A percentile compares a stretch with the other conserved stretches of the same genome.
phyloP scores from a whole-genome alignment of 2,113 vertebrate species.

The Plecturocebus donacophilus region DNA sequence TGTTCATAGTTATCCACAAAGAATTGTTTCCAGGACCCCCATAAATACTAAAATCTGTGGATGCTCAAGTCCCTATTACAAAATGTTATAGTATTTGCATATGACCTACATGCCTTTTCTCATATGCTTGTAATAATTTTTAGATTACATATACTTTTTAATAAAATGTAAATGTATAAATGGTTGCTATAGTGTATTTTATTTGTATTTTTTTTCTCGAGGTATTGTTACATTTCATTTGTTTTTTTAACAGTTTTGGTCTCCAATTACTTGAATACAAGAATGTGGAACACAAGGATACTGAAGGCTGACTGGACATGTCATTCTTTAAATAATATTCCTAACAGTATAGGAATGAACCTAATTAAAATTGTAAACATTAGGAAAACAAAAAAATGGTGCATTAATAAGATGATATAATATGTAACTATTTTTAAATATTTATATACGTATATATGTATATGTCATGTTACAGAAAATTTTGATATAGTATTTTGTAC shows the following conservation, averaged over 20 bases:
- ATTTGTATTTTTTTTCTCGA: background rate
- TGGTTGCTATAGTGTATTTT: background rate
- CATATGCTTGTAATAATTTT: background rate
- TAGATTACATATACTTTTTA: background rate
- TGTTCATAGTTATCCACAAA: background rate
- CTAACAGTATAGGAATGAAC: background rate
- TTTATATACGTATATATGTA: background rate
- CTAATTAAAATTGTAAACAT: background rate
- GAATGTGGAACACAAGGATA: background rate
- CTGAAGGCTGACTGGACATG: background rate
- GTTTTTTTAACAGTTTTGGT: background rate
- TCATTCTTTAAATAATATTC: background rate
- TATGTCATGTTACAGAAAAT: background rate
- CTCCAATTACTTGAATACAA: background rate
- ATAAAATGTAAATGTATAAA: background rate
- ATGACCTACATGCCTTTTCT: background rate
- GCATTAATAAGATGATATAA: background rate
- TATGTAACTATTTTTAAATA: background rate
- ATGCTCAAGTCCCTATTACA: background rate
- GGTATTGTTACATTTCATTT: background rate
- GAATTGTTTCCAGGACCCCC: background rate
- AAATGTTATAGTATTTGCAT: background rate
- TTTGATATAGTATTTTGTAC: background rate
- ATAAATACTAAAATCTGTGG: background rate
- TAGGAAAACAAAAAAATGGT: background rate